These are phyloP conservation scores for Spilosoma lubricipeda DNA, from an alignment of 2,888 invertebrate genomes.

Conservation along the genomic window DNA sequence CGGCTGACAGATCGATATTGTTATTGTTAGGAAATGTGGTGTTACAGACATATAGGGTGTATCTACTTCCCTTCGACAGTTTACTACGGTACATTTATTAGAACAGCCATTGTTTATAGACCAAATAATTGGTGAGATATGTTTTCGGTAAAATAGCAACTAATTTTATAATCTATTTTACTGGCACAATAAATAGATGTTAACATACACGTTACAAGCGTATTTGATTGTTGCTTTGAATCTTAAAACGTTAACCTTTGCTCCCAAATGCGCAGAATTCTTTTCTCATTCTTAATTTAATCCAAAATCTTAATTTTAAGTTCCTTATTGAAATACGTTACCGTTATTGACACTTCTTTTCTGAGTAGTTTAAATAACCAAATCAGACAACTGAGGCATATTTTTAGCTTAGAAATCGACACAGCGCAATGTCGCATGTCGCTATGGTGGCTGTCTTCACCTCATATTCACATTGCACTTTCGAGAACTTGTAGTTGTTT, in stretches of 20 bases:
- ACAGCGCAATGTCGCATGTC: not conserved
- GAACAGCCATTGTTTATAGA: slow-evolving; percentile 28
- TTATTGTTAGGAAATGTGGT: slow-evolving; percentile 53
- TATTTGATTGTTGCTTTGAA: not conserved
- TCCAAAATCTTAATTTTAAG: not conserved
- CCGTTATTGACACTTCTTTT: slow-evolving; percentile 13
- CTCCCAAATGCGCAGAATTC: no score
- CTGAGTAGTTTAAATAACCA: slow-evolving; percentile 25
- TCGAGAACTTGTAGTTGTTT: slow-evolving; percentile 62
- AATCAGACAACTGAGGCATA: slow-evolving; percentile 24
- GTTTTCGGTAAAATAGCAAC: slow-evolving; percentile 4
- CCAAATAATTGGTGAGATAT: slow-evolving; percentile 24
- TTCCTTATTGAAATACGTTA: not conserved
- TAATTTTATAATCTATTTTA: slow-evolving; percentile 15
- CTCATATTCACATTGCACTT: slow-evolving; percentile 46
- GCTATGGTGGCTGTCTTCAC: slow-evolving; percentile 28
- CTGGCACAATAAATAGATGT: slow-evolving; percentile 5
- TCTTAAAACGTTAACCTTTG: not conserved
- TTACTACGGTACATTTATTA: slow-evolving; percentile 29
- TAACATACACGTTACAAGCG: not conserved
- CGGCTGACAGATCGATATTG: slow-evolving; percentile 56
- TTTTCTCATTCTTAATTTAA: not conserved
- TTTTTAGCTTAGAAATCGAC: slow-evolving; percentile 21
- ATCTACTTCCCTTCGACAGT: slow-evolving; percentile 39
- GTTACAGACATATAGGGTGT: slow-evolving; percentile 39